These are phyloP conservation scores for Sarcophaga carnaria DNA, from an alignment of 2,888 invertebrate genomes.

Conservation along the genomic window DNA sequence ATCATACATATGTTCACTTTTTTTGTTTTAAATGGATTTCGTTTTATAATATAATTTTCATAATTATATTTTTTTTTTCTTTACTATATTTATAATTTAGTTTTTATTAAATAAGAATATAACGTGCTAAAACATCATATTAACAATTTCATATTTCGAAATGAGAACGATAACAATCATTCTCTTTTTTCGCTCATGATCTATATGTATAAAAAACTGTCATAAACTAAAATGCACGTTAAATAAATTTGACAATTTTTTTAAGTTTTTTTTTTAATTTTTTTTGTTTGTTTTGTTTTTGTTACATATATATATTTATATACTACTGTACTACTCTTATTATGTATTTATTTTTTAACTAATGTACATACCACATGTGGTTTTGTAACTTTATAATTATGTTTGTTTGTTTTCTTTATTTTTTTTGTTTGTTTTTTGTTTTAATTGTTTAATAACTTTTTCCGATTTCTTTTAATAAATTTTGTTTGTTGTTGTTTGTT, in stretches of 20 bases:
- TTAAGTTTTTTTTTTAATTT: conserved; percentile 6
- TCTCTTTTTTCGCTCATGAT: not conserved
- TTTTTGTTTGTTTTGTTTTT: conserved; percentile 1
- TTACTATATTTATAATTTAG: conserved; percentile 19
- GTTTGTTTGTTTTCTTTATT: conserved; percentile 27
- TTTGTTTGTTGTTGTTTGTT: conserved; percentile 32
- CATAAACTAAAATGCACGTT: conserved; percentile 60
- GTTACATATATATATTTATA: conserved; percentile 32
- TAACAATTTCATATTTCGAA: conserved; percentile 50
- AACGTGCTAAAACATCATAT: conserved; percentile 50
- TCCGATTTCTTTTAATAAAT: conserved; percentile 26
- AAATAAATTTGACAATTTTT: conserved; percentile 39
- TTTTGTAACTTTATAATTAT: conserved; percentile 55
- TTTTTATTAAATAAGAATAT: conserved; percentile 30
- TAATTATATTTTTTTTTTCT: conserved; percentile 21
- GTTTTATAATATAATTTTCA: conserved; percentile 27
- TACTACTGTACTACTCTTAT: conserved; percentile 66
- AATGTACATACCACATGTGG: conserved; percentile 76
- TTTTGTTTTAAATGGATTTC: conserved; percentile 38
- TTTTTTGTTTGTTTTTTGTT: conserved; percentile 25
- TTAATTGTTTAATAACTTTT: conserved; percentile 53
- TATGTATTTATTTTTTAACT: conserved; percentile 75
- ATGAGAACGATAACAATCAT: conserved; percentile 19
- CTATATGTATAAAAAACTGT: conserved; percentile 45
- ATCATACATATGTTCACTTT: conserved; percentile 58